Evolutionary conservation across 2,888 invertebrate genomes (phyloP).

Genomic region (Heterodera filipjevi): DNA sequence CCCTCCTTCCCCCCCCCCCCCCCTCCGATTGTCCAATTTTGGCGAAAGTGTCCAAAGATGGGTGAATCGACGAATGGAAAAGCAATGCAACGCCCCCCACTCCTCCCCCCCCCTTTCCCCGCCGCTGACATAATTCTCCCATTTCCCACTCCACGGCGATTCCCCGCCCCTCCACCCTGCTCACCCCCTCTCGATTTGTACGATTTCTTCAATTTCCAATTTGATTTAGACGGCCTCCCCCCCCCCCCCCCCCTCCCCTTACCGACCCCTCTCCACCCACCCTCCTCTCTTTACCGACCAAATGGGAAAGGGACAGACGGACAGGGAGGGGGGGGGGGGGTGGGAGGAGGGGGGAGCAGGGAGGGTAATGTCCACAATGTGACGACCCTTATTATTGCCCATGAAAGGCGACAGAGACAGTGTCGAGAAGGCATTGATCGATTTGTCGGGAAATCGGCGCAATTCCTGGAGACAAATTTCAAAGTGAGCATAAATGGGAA

Average conservation of each 20-base stretch:
- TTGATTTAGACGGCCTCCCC: background rate
- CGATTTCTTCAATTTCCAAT: slow-evolving; percentile 7
- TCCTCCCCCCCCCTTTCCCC: background rate
- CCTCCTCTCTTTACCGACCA: too few species aligned
- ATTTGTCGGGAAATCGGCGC: background rate
- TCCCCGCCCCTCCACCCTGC: background rate
- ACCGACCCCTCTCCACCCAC: too few species aligned
- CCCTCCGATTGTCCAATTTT: background rate
- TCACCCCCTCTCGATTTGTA: background rate
- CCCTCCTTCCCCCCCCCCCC: background rate
- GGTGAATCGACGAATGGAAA: background rate
- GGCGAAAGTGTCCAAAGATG: background rate
- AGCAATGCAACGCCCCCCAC: background rate
- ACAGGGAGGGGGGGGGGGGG: background rate
- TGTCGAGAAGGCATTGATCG: background rate
- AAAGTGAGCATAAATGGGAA: too few species aligned
- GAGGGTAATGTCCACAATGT: background rate
- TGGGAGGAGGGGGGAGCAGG: background rate
- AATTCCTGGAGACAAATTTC: background rate
- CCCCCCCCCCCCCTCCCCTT: too few species aligned
- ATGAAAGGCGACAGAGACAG: background rate
- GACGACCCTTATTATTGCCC: background rate
- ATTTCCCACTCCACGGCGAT: too few species aligned
- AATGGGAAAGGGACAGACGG: background rate
- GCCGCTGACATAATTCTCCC: too few species aligned